Evolutionary conservation across 2,888 invertebrate genomes (phyloP), one percentile per base, ranked within the genome.

Genomic region (Resseliella maxima): DNA sequence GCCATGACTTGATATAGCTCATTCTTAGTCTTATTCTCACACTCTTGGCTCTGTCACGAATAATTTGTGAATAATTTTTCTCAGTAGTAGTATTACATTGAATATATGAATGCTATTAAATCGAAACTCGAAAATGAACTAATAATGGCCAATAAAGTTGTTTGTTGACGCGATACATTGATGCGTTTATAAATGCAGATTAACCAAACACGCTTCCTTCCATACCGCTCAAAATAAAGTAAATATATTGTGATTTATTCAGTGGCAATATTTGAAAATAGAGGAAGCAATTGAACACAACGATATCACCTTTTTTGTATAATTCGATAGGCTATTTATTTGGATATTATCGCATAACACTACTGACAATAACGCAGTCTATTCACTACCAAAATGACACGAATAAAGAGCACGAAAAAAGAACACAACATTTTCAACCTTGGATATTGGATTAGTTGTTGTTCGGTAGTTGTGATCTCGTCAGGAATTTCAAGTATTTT

Each of bases 71-170:
- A 24, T 24, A 59, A 15, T 59, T 59, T 24, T 59, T 59, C 24
- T 50, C 18, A 8, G 8, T 2, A 15, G 2, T 18, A 18, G n/a
- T 59, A 50, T 59, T 50, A 8, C 18, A 18, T 18, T 12, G 18
- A 50, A 50, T 50, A 24, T 24, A 59, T 2, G 6, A 3, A 59
- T 24, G 24, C 31, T 35, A 72, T 72, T 72, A 72, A 72, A 72
- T 72, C 72, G 72, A 72, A 27, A 27, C 46, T 72, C 35, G 72
- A 72, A 72, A 72, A 72, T 31, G 72, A 72, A 72, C 35, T 72
- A 72, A 72, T 72, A 35, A 72, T 72, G 72, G 72, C 35, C 10
- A 31, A 31, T 72, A n/a, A 31, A 72, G 15, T 31, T 72, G 0
- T 12, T 8, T 35, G 35, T 72, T 59, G 59, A 24, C 18, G 46